Base-by-base conservation (phyloP, 92 coral and sea anemone genomes). In the Zoanthus gigantus region DNA sequence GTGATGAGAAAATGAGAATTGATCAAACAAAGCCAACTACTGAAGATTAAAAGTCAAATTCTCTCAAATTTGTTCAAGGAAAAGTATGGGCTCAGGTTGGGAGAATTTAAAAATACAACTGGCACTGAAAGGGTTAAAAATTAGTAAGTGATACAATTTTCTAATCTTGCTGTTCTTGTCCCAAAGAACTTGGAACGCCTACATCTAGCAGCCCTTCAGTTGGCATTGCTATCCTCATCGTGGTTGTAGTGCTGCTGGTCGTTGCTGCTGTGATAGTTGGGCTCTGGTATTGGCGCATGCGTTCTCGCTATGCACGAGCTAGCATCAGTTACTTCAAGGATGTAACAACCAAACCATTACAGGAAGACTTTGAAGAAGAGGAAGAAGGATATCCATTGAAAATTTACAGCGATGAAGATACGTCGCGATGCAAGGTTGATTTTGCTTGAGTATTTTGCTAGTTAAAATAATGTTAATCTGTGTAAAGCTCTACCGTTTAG, bases 301-400 rank as follows among this genome's bases (percentile, higher is more conserved):
- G 58, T 53, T 79, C 53, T 53, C 56, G 56, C 60, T 81, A 81
- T 15, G 57, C 46, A n/a, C 58, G 58, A 3, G 75, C 85, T 13
- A 81, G 85, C 85, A 81, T 81, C 17, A 81, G 85, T 61, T 81
- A 81, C 85, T 81, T 44, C 61, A 81, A 81, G 53, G 83, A 78
- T 17, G 50, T 78, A 5, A 78, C 68, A 3, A 65, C 60, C 58
- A 81, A 81, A 66, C 85, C 85, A 10, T 17, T 81, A 10, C 58
- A 81, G 74, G 85, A 81, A 18, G 73, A 65, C 37, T 81, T 81
- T n/a, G 85, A 81, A 0, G 85, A 81, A 0, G 74, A 63, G 3
- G 75, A 63, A 10, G 85, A 66, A 16, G 58, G 56, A 2, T 10
- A 28, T 10, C 75, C 85, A 4, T 0, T 81, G n/a, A 81, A 68